Evolutionary conservation across 2,888 invertebrate species (phyloP).

Genomic region (Orthosia gothica): DNA sequence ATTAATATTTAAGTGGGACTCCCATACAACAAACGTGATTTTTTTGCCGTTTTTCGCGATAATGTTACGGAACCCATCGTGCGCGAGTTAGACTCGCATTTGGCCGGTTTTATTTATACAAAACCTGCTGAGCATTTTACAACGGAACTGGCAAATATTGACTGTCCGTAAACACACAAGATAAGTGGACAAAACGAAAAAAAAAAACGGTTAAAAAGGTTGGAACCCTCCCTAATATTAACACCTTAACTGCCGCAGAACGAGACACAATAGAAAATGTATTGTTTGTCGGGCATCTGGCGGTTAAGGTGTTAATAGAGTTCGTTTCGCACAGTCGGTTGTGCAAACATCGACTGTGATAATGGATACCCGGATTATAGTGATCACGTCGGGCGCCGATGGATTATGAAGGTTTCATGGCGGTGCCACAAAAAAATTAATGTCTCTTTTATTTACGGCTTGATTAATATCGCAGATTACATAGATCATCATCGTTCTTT

Average conservation of each 20-base stretch:
- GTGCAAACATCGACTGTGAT: conserved; percentile 48
- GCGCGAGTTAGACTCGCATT: too few relatives aligned
- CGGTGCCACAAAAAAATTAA: conserved; percentile 21
- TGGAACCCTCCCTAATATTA: conserved; percentile 32
- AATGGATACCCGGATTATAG: conserved; percentile 57
- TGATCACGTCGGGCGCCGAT: conserved; percentile 33
- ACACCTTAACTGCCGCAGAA: too few relatives aligned
- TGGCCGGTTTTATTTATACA: conserved; percentile 2
- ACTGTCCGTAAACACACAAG: conserved; percentile 9
- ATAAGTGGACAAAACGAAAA: conserved; percentile 23
- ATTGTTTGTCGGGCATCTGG: too few relatives aligned
- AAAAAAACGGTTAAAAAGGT: conserved; percentile 27
- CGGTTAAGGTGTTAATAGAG: too few relatives aligned
- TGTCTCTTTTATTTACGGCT: not conserved
- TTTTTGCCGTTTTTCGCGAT: too few relatives aligned
- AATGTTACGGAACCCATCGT: too few relatives aligned
- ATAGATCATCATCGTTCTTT: too few relatives aligned
- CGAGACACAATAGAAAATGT: too few relatives aligned
- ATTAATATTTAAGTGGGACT: too few relatives aligned
- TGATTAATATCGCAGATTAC: not conserved
- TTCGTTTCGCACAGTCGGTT: conserved; percentile 50
- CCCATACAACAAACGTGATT: too few relatives aligned
- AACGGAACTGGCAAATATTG: conserved; percentile 36
- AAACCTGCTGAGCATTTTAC: conserved; percentile 8
- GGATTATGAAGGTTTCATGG: conserved; percentile 53